These are phyloP conservation scores for Tiliacea aurago DNA, from an alignment of 2,888 invertebrate species.

Conservation along the genomic window DNA sequence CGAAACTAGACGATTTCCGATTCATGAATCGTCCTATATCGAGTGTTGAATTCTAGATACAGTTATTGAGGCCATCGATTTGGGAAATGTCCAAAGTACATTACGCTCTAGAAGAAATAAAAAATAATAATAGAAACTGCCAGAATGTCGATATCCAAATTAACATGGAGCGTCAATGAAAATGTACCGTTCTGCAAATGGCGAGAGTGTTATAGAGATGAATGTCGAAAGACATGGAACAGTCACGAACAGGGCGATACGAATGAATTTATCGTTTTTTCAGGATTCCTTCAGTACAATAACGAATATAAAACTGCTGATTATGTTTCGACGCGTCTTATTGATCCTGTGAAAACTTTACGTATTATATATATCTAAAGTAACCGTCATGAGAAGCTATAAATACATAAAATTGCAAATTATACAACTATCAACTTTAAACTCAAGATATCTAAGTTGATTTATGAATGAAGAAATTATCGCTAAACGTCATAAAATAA, in stretches of 20 bases:
- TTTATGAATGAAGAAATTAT: too few species aligned
- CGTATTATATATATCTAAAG: background rate
- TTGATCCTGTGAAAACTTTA: background rate
- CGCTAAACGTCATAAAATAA: too few species aligned
- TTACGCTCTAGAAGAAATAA: slow-evolving; percentile 31
- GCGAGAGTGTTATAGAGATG: slow-evolving; percentile 61
- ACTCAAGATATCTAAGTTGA: too few species aligned
- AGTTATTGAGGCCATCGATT: slow-evolving; percentile 36
- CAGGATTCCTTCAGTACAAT: slow-evolving; percentile 27
- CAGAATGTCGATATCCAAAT: slow-evolving; percentile 49
- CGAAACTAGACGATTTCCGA: slow-evolving; percentile 46
- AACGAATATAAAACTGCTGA: slow-evolving; percentile 6
- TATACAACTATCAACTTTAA: too few species aligned
- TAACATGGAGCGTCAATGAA: slow-evolving; percentile 42
- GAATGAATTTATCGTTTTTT: slow-evolving; percentile 73
- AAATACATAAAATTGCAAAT: too few species aligned
- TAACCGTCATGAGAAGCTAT: too few species aligned
- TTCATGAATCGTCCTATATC: slow-evolving; percentile 38
- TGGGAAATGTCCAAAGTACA: slow-evolving; percentile 23
- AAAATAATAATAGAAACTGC: slow-evolving; percentile 32
- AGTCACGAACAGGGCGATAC: slow-evolving; percentile 65
- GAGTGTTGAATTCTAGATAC: slow-evolving; percentile 40
- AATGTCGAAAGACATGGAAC: slow-evolving; percentile 70
- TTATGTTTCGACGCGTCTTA: background rate
- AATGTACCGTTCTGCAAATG: slow-evolving; percentile 60